Percentiles rank a stretch among this genome's conserved stretches.
phyloP scores from a whole-genome alignment of 2,797 vertebrate genomes.

The Lophura swinhoii region DNA sequence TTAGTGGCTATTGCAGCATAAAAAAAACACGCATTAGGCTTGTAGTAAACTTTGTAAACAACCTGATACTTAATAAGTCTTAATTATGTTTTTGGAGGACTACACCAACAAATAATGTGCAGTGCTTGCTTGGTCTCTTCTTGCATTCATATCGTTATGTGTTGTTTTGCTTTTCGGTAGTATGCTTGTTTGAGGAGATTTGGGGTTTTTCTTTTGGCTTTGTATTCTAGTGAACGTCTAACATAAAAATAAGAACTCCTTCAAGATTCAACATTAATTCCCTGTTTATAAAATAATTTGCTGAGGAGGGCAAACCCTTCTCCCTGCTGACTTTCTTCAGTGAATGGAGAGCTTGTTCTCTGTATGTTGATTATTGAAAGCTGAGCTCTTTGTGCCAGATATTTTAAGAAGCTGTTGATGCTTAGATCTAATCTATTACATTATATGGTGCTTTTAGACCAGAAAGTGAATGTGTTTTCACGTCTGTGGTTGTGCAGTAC shows the following conservation, averaged over 20 bases:
- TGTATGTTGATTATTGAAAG: conserved; percentile 59
- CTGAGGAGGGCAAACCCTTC: conserved; percentile 57
- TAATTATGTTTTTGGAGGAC: conserved; percentile 19
- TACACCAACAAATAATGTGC: conserved; percentile 44
- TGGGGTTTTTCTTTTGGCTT: neutral
- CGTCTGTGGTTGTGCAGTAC: conserved; percentile 49
- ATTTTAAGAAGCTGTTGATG: conserved; percentile 65
- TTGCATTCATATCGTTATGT: neutral
- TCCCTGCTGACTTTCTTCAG: conserved; percentile 54
- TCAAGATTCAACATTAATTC: conserved; percentile 56
- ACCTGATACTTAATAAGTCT: conserved; percentile 32
- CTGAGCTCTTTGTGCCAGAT: conserved; percentile 60
- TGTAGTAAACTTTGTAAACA: conserved; percentile 33
- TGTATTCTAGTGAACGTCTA: conserved; percentile 51
- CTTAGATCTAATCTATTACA: conserved; percentile 53
- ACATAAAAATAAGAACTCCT: conserved; percentile 62
- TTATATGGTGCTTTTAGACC: conserved; percentile 23
- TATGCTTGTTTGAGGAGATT: neutral
- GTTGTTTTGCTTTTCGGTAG: conserved; percentile 49
- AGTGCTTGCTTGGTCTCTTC: neutral
- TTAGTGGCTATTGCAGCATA: conserved; percentile 36
- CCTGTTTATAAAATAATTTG: conserved; percentile 68
- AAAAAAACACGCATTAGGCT: neutral
- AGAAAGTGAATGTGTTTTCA: conserved; percentile 18
- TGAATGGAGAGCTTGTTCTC: conserved; percentile 72